Percentiles rank a stretch among this genome's conserved stretches.
These are phyloP conservation scores for Sturnus vulgaris DNA, from an alignment of 2,113 vertebrate genomes.

Conservation along the genomic window DNA sequence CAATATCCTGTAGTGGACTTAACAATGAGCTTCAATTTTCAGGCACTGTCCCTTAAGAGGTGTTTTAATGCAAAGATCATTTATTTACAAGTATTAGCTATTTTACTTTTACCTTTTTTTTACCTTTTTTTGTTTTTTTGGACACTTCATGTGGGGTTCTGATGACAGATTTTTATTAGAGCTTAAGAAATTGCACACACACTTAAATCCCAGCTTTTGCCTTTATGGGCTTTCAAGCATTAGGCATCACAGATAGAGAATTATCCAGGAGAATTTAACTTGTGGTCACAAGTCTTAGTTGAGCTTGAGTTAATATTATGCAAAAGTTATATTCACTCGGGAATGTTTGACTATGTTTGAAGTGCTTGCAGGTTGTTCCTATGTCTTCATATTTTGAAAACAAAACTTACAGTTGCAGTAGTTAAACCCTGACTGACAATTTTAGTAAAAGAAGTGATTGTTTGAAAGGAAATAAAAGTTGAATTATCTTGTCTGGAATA, in stretches of 20 bases:
- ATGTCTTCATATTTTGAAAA: not conserved
- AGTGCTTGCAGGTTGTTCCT: not conserved
- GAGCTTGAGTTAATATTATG: not conserved
- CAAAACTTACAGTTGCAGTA: not conserved
- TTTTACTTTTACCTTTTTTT: not conserved
- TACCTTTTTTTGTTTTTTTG: not conserved
- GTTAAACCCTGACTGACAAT: not conserved
- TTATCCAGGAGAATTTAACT: not conserved
- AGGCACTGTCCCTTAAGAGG: not conserved
- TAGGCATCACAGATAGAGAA: not conserved
- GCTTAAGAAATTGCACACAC: not conserved
- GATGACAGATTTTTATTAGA: not conserved
- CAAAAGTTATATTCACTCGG: not conserved
- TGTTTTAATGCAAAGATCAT: not conserved
- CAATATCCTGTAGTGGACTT: not conserved
- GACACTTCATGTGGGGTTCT: not conserved
- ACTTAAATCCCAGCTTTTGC: not conserved
- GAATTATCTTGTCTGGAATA: not conserved
- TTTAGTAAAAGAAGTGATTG: not conserved
- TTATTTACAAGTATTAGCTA: not conserved
- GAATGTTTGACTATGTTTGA: not conserved
- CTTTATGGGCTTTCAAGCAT: not conserved
- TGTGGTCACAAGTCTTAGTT: not conserved
- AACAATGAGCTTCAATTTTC: not conserved
- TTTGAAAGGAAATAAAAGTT: not conserved